Evolutionary conservation across 2,888 invertebrate species (phyloP), one percentile per base, ranked within the genome.

Genomic region (Arrhopalites spinosus): DNA sequence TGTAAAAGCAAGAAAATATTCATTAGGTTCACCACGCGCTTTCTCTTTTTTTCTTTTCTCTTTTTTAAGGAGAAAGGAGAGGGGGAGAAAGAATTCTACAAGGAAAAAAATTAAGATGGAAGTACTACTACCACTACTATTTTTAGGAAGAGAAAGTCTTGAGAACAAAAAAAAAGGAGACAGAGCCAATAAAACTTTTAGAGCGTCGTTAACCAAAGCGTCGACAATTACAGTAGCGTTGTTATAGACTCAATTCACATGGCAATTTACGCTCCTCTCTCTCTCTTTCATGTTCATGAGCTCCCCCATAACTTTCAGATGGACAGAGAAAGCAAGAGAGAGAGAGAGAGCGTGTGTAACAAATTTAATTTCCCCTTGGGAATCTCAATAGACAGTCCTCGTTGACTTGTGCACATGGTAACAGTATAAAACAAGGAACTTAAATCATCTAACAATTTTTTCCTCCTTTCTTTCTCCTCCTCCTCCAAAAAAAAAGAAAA

Each of bases 121-220:
- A n/a, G n/a, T n/a, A n/a, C n/a, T n/a, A n/a, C n/a, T n/a, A n/a
- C n/a, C n/a, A n/a, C n/a, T n/a, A n/a, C n/a, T n/a, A n/a, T n/a
- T n/a, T n/a, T n/a, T n/a, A n/a, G n/a, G 50, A 50, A 15, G 59
- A 59, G 59, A 25, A 59, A 50, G 25, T 59, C 13, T 25, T 59
- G 25, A 5, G 50, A 15, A 50, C 13, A 27, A 11, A 36, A 59
- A 59, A 25, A 27, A 25, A 5, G 7, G 25, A 59, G 25, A 23
- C 23, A 8, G 20, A 59, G 7, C 59, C 59, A 59, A 59, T 59
- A 67, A 67, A 67, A 45, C 17, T 67, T 67, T 67, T 67, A 67
- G 23, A 45, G 67, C 67, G 20, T 67, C 67, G 67, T 67, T 67
- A 67, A 67, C 20, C 13, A 23, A 25, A 59, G 59, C 59, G 20